Evolutionary conservation across 1,140 invertebrate genomes (phyloP), one percentile per base, ranked within the genome.

Genomic region (Nylanderia fulva): DNA sequence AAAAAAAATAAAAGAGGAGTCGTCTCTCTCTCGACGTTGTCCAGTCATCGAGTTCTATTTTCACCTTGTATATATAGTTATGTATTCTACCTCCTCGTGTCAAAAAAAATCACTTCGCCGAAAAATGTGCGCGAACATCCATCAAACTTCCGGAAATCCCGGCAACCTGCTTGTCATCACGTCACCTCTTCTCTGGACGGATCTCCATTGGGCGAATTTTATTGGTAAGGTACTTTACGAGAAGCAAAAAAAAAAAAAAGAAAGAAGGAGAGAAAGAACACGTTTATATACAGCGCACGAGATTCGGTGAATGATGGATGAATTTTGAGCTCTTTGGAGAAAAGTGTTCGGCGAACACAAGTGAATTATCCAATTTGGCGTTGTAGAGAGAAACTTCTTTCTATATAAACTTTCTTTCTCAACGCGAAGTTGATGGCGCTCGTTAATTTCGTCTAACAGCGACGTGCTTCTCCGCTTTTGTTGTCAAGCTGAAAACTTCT

Each of bases 1-100:
- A 88, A 89, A 88, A 88, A 91, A 87, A 66, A 36, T 24, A 18
- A 11, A n/a, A 48, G 33, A 21, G 21, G 7, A 27, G 9, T 69
- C 64, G n/a, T 4, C 13, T 48, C 45, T 48, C 45, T 48, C 45
- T 48, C 63, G 64, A 21, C 63, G 76, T 48, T 42, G 21, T 58
- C 18, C 18, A 54, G 21, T 56, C 29, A 7, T 60, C 69, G 15
- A 36, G 6, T 58, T 39, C 24, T 21, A 27, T 18, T 45, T 15
- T 8, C 11, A 5, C n/a, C 11, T 21, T 56, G 5, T 15, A 45
- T 15, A 45, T 13, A 45, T 13, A 13, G n/a, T n/a, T 13, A 18
- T 15, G 3, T 36, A 8, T 54, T 29, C 45, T 8, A 61, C 21
- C 2, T 24, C 15, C 7, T 29, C 36, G 36, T 5, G 0, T 48